phyloP scores from a whole-genome alignment of 2,797 vertebrate species.

The Propithecus perrieri region DNA sequence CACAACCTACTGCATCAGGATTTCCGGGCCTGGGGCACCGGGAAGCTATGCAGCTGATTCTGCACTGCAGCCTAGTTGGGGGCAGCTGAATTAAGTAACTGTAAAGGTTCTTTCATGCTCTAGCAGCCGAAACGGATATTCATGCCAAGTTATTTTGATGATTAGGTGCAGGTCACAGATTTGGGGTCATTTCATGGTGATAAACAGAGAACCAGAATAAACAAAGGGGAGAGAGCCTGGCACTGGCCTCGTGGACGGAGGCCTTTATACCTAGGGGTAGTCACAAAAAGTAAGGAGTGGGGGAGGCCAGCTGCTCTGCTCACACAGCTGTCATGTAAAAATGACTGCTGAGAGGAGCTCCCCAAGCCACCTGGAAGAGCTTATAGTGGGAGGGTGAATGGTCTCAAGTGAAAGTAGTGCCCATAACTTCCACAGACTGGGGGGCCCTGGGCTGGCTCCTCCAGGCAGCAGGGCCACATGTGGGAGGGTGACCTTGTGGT shows the following conservation, averaged over 20 bases:
- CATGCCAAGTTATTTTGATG: background rate
- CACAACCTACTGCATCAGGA: background rate
- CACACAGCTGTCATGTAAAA: background rate
- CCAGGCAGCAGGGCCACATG: background rate
- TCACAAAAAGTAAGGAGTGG: background rate
- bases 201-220: constrained; percentile 2
- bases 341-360: background rate
- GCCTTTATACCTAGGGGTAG: background rate
- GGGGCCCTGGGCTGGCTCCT: background rate
- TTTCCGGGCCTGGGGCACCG: background rate
- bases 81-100: background rate
- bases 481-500: background rate
- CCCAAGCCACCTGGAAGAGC: background rate
- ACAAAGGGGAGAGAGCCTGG: background rate
- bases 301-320: background rate
- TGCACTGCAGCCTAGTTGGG: background rate
- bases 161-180: background rate
- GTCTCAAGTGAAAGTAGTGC: background rate
- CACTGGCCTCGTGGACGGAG: background rate
- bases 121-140: background rate
- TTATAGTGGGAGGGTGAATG: background rate
- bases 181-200: background rate
- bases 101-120: background rate
- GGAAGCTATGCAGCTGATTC: background rate
- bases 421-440: background rate